These are phyloP conservation scores for Actinernus sp. DNA, from an alignment of 92 coral and sea anemone genomes.

Conservation along the genomic window DNA sequence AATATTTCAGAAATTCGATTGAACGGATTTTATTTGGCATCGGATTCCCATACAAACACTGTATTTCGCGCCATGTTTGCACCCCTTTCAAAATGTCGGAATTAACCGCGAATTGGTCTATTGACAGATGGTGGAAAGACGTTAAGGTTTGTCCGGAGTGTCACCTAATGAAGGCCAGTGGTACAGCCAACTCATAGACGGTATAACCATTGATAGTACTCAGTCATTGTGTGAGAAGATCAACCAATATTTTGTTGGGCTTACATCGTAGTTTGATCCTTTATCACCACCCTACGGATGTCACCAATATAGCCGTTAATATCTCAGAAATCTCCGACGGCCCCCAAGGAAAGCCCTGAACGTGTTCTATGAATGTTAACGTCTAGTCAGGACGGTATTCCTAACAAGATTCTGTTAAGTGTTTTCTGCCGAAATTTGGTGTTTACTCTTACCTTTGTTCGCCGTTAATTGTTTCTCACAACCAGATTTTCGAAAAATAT, in stretches of 20 bases:
- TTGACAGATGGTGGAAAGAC: no score
- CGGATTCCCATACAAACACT: no score
- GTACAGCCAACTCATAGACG: conserved; percentile 26
- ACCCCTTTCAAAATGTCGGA: no score
- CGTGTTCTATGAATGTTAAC: not conserved
- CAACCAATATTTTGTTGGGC: conserved; percentile 26
- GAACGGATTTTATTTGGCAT: no score
- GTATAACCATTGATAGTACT: conserved; percentile 8
- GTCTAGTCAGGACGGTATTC: not conserved
- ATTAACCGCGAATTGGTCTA: no score
- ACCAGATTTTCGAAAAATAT: no score
- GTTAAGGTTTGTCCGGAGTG: conserved; percentile 44
- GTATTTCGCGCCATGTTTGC: no score
- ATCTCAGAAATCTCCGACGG: not conserved
- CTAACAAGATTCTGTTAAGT: not conserved
- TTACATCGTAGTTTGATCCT: conserved; percentile 15
- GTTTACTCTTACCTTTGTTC: no score
- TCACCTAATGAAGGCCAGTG: conserved; percentile 14
- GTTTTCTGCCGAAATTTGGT: no score
- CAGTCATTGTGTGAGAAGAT: conserved; percentile 22
- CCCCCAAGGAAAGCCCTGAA: not conserved
- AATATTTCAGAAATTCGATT: no score
- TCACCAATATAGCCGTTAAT: no score
- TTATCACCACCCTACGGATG: conserved; percentile 2
- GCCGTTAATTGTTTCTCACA: no score